Conservation (phyloP, 2,888 invertebrate species). For the Rotaria sp. region DNA sequence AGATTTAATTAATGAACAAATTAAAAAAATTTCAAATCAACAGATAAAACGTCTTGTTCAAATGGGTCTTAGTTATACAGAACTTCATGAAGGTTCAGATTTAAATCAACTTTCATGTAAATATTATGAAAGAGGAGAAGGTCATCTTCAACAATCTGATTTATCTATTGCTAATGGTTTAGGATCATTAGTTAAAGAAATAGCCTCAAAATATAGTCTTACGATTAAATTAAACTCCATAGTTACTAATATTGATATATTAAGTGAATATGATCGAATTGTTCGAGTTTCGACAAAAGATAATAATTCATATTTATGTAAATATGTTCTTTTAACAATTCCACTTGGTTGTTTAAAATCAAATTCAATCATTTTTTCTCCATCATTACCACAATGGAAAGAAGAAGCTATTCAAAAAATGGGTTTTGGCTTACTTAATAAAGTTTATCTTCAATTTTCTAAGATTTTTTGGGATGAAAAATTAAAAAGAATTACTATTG, state of each 20-base stretch:
- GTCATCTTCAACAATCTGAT: neutral
- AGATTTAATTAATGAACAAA: neutral
- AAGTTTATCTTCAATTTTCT: neutral
- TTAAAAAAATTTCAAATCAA: neutral
- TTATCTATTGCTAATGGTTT: neutral
- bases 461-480: neutral
- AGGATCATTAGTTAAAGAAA: neutral
- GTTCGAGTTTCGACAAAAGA: neutral
- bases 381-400: neutral
- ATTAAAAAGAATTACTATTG: neutral
- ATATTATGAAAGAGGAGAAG: neutral
- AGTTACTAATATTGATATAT: neutral
- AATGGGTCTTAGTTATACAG: neutral
- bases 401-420: neutral
- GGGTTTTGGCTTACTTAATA: slow-evolving; percentile 1
- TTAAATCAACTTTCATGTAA: neutral
- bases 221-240: neutral
- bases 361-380: neutral
- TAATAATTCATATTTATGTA: neutral
- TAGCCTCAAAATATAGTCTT: neutral
- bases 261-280: neutral
- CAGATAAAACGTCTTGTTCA: neutral
- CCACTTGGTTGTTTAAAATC: neutral
- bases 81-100: neutral
- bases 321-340: neutral